Evolutionary conservation across 2,888 invertebrate species (phyloP), one percentile per base, ranked within the genome.

Genomic region (Bunonema sp.): DNA sequence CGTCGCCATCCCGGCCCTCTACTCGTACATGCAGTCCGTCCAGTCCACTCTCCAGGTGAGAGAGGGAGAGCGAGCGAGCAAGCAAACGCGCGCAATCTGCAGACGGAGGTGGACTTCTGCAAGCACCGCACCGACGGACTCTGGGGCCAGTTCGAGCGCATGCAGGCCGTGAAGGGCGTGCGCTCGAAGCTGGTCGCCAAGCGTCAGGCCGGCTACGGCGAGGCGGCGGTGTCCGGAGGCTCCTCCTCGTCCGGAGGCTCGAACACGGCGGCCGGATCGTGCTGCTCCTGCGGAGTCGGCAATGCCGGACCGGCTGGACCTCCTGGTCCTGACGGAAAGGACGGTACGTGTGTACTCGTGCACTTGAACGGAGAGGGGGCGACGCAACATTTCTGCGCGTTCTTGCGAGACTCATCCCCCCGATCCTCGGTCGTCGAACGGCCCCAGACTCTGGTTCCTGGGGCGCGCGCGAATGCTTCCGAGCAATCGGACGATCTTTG

Each of bases 1-100:
- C 35, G 53, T 67, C 10, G 54, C 57, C 37, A 53, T 67, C 32
- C 67, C 67, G 16, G 54, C 62, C 42, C 48, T 67, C 30, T 67
- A 63, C 54, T 61, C 54, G 46, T 66, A 67, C 50, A 57, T 65
- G 49, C 61, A 61, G 34, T 50, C 54, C 39, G 59, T 67, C 5
- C 64, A 63, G 42, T 54, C 59, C 15, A 49, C 58, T 7, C 52
- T 67, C n/a, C 59, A 59, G 41, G 57, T n/a, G n/a, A n/a, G n/a
- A n/a, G n/a, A n/a, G n/a, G n/a, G n/a, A n/a, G n/a, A n/a, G n/a
- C n/a, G n/a, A n/a, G n/a, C n/a, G n/a, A n/a, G n/a, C n/a, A n/a
- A n/a, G n/a, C n/a, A n/a, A n/a, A n/a, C n/a, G n/a, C n/a, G n/a
- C n/a, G n/a, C n/a, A n/a, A n/a, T n/a, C n/a, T 37, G 3, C 39